Evolutionary conservation across 2,888 invertebrate genomes (phyloP).

Genomic region (Microctonus hyperodae): DNA sequence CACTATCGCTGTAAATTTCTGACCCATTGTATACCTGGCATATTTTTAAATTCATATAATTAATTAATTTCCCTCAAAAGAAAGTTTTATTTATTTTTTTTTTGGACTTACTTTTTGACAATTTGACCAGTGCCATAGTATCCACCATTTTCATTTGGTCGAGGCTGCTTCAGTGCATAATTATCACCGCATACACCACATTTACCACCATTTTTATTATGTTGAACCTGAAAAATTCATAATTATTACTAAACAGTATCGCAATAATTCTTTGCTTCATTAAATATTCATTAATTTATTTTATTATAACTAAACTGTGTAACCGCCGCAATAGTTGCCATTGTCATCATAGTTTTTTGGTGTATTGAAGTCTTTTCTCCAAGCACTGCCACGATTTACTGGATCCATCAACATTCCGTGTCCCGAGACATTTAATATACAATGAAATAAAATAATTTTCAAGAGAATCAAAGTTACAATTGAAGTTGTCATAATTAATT

Average conservation of each 20-base stretch:
- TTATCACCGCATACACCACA: conserved; percentile 69
- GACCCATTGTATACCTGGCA: too few species aligned
- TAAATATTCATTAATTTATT: too few species aligned
- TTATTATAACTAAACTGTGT: conserved; percentile 46
- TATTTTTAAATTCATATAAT: too few species aligned
- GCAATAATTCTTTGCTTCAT: too few species aligned
- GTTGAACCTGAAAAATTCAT: conserved; percentile 15
- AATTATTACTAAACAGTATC: too few species aligned
- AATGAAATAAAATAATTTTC: conserved; percentile 7
- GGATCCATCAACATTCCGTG: conserved; percentile 68
- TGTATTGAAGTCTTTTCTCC: conserved; percentile 64
- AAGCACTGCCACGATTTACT: conserved; percentile 66
- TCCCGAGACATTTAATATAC: conserved; percentile 48
- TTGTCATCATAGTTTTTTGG: conserved; percentile 67
- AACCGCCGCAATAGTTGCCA: conserved; percentile 67
- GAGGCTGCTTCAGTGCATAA: conserved; percentile 61
- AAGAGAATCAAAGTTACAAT: not conserved
- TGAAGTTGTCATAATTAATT: not conserved
- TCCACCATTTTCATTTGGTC: conserved; percentile 68
- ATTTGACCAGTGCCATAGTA: conserved; percentile 65
- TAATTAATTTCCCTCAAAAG: too few species aligned
- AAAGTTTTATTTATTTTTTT: too few species aligned
- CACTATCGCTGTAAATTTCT: too few species aligned
- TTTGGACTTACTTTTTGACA: conserved; percentile 62
- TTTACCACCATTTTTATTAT: conserved; percentile 57